Percentiles rank a stretch among this genome's conserved stretches.
Conservation (phyloP, 2,888 invertebrate species). For the Watsonalla cultraria region DNA sequence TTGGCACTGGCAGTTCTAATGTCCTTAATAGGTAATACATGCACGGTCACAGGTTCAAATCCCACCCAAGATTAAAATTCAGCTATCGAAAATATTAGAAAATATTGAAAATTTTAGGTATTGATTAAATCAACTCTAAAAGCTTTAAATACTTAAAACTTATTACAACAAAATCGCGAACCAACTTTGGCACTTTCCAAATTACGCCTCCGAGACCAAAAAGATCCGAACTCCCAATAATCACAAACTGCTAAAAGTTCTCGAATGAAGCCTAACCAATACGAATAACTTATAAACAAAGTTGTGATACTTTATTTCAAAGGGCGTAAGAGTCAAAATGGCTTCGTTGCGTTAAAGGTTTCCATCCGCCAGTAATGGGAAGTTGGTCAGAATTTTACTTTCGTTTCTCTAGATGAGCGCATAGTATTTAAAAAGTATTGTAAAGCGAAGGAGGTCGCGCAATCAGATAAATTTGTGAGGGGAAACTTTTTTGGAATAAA, state of each 20-base stretch:
- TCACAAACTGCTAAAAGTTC: slow-evolving; percentile 42
- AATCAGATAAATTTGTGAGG: slow-evolving; percentile 49
- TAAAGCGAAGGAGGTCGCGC: slow-evolving; percentile 36
- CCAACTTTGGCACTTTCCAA: slow-evolving; percentile 28
- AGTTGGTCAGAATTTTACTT: slow-evolving; percentile 9
- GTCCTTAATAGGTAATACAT: too few species aligned
- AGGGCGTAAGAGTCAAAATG: slow-evolving; percentile 15
- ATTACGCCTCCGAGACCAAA: slow-evolving; percentile 32
- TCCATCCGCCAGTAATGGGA: slow-evolving; percentile 8
- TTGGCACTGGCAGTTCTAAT: too few species aligned
- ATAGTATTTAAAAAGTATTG: slow-evolving; percentile 48
- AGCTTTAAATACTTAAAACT: slow-evolving; percentile 21
- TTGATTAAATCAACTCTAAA: background rate
- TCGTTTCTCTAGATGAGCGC: slow-evolving; percentile 18
- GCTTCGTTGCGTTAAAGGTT: slow-evolving; percentile 3
- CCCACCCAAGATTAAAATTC: too few species aligned
- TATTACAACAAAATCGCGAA: slow-evolving; percentile 35
- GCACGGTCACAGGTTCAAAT: too few species aligned
- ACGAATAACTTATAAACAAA: slow-evolving; percentile 4
- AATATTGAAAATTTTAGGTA: too few species aligned
- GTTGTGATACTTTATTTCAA: slow-evolving; percentile 8
- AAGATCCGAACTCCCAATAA: slow-evolving; percentile 42
- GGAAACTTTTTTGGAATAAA: slow-evolving; percentile 45
- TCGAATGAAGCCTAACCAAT: slow-evolving; percentile 31
- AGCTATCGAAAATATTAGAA: too few species aligned